Evolutionary conservation across 2,797 vertebrate species (phyloP), one percentile per base, ranked within the genome.

Genomic region (Serranus cabrilla): DNA sequence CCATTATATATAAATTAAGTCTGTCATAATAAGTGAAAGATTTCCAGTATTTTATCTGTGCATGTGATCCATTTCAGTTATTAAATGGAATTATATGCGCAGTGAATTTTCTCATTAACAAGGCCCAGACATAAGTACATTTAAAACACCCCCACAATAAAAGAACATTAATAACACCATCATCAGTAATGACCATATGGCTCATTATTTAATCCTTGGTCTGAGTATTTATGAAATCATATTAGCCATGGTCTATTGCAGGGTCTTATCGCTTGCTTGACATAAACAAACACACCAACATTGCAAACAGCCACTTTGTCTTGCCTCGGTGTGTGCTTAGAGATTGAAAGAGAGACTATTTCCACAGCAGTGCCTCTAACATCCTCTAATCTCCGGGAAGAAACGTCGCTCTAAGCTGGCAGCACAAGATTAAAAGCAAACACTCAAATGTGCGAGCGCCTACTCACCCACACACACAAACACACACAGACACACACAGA

Each of bases 371-470:
- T 59, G 78, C 77, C 63, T 70, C 73, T 6, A 77, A 86, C 82
- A 74, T 86, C 77, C 80, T 87, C 78, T 91, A 87, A 92, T 91
- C 89, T 86, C 80, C 7, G 18, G 64, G 62, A 75, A 84, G 76
- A 78, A 86, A 83, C 18, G 67, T 66, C 8, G 54, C 86, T 88
- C 76, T 87, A 86, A 92, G 69, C 85, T 86, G 82, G 78, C 79
- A 84, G 82, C 73, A 54, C 71, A 83, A 86, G 91, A 90, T 92
- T 90, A 91, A 90, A 87, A 75, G 82, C 84, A 90, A 91, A 90
- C 79, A 87, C 81, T 87, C 63, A 72, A 82, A 85, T 77, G 78
- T 78, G 81, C 2, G 11, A 69, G 56, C 16, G 11, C 67, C 61
- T 73, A 25, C 69, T 63, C 68, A 45, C 40, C 9, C 55, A 17